These are phyloP conservation scores for Eupithecia inturbata DNA, from an alignment of 2,888 invertebrate species.

Conservation along the genomic window DNA sequence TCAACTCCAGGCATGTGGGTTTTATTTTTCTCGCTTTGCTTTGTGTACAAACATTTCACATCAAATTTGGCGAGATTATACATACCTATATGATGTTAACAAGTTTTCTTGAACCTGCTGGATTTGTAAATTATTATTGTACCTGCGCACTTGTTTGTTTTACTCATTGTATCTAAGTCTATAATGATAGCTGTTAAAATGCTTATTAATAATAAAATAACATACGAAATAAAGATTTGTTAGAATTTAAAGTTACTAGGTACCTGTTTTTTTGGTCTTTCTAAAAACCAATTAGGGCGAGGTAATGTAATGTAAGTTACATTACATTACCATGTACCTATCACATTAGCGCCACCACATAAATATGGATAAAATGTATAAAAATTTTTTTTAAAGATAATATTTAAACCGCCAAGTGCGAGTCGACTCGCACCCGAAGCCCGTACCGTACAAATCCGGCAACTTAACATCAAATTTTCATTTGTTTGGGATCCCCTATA, in stretches of 20 bases:
- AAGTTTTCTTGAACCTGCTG: neutral
- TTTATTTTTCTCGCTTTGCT: neutral
- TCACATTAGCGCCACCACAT: too few relatives aligned
- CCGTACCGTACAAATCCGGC: too few relatives aligned
- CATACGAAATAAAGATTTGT: constrained; percentile 11
- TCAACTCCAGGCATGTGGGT: too few relatives aligned
- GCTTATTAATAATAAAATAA: neutral
- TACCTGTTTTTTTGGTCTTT: neutral
- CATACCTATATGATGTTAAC: neutral
- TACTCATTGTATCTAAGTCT: constrained; percentile 3
- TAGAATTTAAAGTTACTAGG: neutral
- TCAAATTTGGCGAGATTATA: neutral
- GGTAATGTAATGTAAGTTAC: too few relatives aligned
- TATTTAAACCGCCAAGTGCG: too few relatives aligned
- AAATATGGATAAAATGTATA: too few relatives aligned
- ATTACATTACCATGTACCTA: too few relatives aligned
- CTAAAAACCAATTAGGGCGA: neutral
- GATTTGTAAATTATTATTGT: constrained; percentile 1
- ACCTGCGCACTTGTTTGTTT: constrained; percentile 2
- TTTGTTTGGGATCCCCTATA: too few relatives aligned
- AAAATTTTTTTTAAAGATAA: too few relatives aligned
- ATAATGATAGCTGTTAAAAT: constrained; percentile 6
- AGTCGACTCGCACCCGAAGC: too few relatives aligned
- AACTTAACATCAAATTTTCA: too few relatives aligned
- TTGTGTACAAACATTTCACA: neutral